These are phyloP conservation scores for Metellina segmentata DNA, from an alignment of 2,888 invertebrate species.

Conservation along the genomic window DNA sequence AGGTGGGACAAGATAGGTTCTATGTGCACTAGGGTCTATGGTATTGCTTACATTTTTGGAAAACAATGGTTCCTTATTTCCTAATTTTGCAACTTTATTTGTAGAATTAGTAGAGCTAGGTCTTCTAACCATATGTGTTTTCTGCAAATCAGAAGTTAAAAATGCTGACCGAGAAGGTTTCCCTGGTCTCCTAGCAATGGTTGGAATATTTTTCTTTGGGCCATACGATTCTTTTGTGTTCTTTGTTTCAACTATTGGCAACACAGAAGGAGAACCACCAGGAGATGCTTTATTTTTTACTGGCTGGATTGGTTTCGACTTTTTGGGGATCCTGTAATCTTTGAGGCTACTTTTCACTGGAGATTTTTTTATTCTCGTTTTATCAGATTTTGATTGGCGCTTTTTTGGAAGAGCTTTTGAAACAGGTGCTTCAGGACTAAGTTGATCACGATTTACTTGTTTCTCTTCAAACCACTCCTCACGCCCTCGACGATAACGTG, in stretches of 20 bases:
- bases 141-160: slow-evolving; percentile 13
- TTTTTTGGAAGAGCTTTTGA: background rate
- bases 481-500: background rate
- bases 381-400: background rate
- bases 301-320: background rate
- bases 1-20: no score
- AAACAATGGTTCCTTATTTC: no score
- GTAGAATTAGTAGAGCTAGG: background rate
- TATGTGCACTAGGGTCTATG: no score
- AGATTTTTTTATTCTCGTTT: background rate
- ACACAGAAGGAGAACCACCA: background rate
- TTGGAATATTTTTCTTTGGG: slow-evolving; percentile 17
- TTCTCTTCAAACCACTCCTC: slow-evolving; percentile 18
- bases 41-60: no score
- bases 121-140: background rate
- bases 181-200: slow-evolving; percentile 21
- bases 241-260: background rate
- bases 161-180: slow-evolving; percentile 45
- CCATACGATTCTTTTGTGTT: background rate
- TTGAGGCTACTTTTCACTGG: background rate
- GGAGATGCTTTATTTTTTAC: background rate
- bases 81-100: no score
- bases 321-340: slow-evolving; percentile 2
- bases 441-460: background rate
- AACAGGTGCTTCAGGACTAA: background rate